Conservation (phyloP, 2,888 invertebrate species). For the Dysmachus trigonus region DNA sequence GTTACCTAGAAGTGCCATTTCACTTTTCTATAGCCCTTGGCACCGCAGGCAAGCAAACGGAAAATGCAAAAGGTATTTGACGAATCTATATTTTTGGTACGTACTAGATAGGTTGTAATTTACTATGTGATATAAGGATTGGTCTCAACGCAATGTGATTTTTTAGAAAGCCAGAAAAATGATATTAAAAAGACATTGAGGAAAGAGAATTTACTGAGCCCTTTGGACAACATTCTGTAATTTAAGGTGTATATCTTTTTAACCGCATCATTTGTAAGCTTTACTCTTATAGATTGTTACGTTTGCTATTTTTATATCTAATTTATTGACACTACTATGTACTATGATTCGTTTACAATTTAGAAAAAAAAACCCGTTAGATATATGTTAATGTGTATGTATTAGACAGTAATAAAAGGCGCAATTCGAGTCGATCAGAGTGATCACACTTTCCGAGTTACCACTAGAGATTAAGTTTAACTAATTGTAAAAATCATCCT, state of each 20-base stretch:
- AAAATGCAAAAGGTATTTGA: slow-evolving; percentile 1
- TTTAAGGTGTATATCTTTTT: background rate
- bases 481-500: background rate
- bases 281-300: slow-evolving; percentile 21
- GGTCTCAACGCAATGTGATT: slow-evolving; percentile 24
- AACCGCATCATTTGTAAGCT: slow-evolving; percentile 2
- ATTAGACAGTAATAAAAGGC: background rate
- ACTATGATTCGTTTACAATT: background rate
- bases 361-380: background rate
- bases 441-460: slow-evolving; percentile 8
- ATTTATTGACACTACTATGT: slow-evolving; percentile 2
- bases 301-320: slow-evolving; percentile 16
- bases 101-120: slow-evolving; percentile 29
- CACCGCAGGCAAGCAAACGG: background rate
- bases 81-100: slow-evolving; percentile 30
- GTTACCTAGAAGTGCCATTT: slow-evolving; percentile 12
- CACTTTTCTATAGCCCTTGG: background rate
- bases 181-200: slow-evolving; percentile 12
- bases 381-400: background rate
- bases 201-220: background rate
- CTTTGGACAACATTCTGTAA: background rate
- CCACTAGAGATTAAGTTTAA: background rate
- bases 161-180: slow-evolving; percentile 3
- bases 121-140: slow-evolving; percentile 32
- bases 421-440: background rate